phyloP scores from a whole-genome alignment of 1,140 invertebrate genomes.

The Penaeus vannamei region DNA sequence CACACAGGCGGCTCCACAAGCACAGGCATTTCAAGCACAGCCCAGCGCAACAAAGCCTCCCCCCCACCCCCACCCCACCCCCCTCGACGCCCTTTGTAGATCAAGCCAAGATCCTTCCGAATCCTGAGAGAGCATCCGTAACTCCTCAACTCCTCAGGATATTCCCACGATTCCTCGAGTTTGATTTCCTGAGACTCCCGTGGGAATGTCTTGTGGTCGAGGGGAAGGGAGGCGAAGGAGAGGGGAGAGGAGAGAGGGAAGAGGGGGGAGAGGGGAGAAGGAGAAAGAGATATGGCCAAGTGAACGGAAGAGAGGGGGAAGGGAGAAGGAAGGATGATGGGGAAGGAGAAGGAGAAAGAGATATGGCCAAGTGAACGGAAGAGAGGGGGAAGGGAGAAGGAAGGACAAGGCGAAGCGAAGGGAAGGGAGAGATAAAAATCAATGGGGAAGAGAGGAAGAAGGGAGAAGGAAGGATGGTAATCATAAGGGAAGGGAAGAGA shows the following conservation, averaged over 20 bases:
- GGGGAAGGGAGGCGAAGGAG: constrained; percentile 23
- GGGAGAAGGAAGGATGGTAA: not conserved
- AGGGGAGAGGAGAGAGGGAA: not conserved
- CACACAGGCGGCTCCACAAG: constrained; percentile 5
- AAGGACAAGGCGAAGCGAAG: not conserved
- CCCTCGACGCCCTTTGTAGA: not conserved
- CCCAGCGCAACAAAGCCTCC: not conserved
- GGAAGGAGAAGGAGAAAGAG: not conserved
- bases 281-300: not conserved
- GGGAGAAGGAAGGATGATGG: not conserved
- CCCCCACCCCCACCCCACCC: not conserved
- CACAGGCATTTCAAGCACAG: constrained; percentile 29
- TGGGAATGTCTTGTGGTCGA: not conserved
- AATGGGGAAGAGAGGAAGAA: not conserved
- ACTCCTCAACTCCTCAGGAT: too few species aligned
- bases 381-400: not conserved
- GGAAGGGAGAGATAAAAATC: not conserved
- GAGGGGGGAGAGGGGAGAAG: not conserved
- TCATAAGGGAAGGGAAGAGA: not conserved
- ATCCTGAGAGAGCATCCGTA: too few species aligned
- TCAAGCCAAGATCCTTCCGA: too few species aligned
- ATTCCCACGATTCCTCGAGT: too few species aligned
- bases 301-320: not conserved
- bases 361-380: too few species aligned
- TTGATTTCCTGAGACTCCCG: too few species aligned